Evolutionary conservation across 2,113 vertebrate genomes (phyloP).

Genomic region (Xiphophorus maculatus): DNA sequence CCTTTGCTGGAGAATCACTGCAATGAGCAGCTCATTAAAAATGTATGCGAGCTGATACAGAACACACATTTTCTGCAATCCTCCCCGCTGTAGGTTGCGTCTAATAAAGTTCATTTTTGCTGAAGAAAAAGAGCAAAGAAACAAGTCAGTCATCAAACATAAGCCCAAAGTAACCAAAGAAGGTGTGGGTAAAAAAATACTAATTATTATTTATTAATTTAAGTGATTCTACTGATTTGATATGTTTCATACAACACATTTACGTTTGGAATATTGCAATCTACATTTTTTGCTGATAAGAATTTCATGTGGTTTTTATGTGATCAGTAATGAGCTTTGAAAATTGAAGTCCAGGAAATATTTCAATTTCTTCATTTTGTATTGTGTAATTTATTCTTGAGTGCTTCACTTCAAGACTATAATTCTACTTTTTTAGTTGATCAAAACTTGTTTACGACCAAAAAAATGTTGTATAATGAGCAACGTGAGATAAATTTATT

Average conservation of each 20-base stretch:
- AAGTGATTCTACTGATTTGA: no score
- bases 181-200: no score
- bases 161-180: no score
- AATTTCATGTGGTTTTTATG: background rate
- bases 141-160: no score
- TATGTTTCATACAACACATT: background rate
- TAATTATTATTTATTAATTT: no score
- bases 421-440: background rate
- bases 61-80: no score
- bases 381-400: background rate
- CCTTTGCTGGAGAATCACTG: background rate
- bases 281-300: no score
- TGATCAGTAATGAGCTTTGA: background rate
- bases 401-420: background rate
- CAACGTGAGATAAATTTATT: no score
- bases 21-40: conserved; percentile 1
- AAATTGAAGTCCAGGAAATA: background rate
- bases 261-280: no score
- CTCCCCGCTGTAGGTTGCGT: no score
- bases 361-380: background rate
- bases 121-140: no score
- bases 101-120: no score
- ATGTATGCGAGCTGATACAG: background rate
- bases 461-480: background rate
- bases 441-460: background rate